Evolutionary conservation across 2,888 invertebrate species (phyloP), one percentile per base, ranked within the genome.

Genomic region (Sisyra terminalis): DNA sequence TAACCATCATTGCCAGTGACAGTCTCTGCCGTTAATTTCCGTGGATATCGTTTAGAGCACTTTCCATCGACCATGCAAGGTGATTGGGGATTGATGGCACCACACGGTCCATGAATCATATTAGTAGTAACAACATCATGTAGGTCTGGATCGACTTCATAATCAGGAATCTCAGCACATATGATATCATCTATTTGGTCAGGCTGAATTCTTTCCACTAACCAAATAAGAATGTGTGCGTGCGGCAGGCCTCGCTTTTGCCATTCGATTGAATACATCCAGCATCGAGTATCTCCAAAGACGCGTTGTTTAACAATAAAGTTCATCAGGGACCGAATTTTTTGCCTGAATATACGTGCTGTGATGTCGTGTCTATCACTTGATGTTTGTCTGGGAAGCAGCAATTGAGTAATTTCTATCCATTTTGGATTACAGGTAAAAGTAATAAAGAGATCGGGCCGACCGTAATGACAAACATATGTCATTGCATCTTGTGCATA

Each of bases 51-150:
- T 41, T 46, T 46, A 0, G 49, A 44, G 50, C 63, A 65, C 41
- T 48, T 50, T 2, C 54, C 55, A 37, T 56, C 49, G n/a, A 46
- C 45, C 60, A 61, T 63, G 50, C 62, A 64, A 2, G 57, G 55
- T 17, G 57, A 53, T 15, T 49, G 48, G 5, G 32, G 40, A 48
- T 58, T 59, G 9, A 51, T 40, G 10, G n/a, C 18, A 3, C 37
- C 46, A 49, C 58, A 59, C 9, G 57, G 57, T 3, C 58, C 56
- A 50, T 60, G 59, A 31, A 57, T 53, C 53, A 56, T 49, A 40
- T 45, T 43, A 13, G 34, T 46, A 30, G 30, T 49, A 18, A 46
- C 44, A 40, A 48, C 49, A 8, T 48, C 46, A 24, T 39, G 39
- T 34, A 47, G 43, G 15, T 44, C 39, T 35, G 31, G 40, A 42